phyloP scores from a whole-genome alignment of 2,888 invertebrate genomes.

The Calameuta pallipes region DNA sequence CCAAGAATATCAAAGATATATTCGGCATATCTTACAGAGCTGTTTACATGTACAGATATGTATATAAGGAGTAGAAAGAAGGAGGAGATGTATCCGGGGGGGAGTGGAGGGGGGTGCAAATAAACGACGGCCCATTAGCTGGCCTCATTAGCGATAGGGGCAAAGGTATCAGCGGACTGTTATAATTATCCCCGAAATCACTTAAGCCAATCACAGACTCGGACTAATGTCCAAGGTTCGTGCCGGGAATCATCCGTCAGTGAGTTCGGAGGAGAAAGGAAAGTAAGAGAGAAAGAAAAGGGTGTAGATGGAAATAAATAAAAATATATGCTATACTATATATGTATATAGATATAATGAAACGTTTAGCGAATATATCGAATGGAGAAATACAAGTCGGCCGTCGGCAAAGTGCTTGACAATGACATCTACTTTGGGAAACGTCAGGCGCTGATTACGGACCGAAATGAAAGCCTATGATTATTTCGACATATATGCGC shows the following conservation, averaged over 20 bases:
- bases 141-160: conserved; percentile 22
- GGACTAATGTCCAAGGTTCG: conserved; percentile 27
- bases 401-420: no score
- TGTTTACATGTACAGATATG: not conserved
- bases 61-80: not conserved
- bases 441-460: no score
- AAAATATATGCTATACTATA: not conserved
- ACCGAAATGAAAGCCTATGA: no score
- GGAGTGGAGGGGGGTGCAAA: not conserved
- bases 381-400: no score
- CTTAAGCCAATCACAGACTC: conserved; percentile 21
- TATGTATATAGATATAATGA: not conserved
- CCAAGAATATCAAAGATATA: not conserved
- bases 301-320: not conserved
- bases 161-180: conserved; percentile 19
- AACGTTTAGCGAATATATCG: not conserved
- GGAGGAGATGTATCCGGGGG: not conserved
- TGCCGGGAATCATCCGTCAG: conserved; percentile 25
- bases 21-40: not conserved
- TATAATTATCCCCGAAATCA: conserved; percentile 27
- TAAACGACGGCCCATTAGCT: conserved; percentile 14
- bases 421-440: no score
- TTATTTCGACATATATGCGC: no score
- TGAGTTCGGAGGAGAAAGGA: not conserved
- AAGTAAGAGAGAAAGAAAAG: not conserved